Base-by-base conservation (phyloP, 2,797 vertebrate genomes). In the Periophthalmus magnuspinnatus region DNA sequence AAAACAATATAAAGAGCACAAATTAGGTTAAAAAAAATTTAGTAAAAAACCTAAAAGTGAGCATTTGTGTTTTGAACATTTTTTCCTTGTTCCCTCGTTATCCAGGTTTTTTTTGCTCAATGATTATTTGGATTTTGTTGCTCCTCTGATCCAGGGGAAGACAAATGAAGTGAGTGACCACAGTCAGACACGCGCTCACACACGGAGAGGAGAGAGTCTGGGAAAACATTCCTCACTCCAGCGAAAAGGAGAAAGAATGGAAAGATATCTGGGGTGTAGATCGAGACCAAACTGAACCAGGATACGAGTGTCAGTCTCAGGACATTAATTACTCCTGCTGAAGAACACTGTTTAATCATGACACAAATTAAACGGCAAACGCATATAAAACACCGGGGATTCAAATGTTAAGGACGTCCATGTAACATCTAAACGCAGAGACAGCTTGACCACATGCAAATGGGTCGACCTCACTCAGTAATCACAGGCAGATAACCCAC, bases 141-240 rank as follows among this genome's bases (percentile, higher is more conserved):
- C 75, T 84, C 81, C 91, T 93, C 90, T 91, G 90, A 92, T 93
- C 90, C 86, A 59, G 66, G 68, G 38, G 78, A 89, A 91, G 90
- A 93, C 84, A 84, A 89, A 93, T 93, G 89, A 91, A 86, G 92
- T 93, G 93, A n/a, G 70, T 80, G 78, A 86, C 91, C 91, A 78
- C 88, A 77, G 84, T 90, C 85, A 89, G 90, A 91, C 87, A 86
- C 83, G 85, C 62, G 80, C 85, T 90, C 82, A 61, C 84, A 74
- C 79, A 86, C 79, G 80, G 84, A 79, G 89, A 89, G 76, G 83
- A 88, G 78, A 88, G 75, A 89, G 84, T 90, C 90, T 87, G 90
- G 87, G 89, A 90, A 91, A 90, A 89, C 87, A 90, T 86, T 92
- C 88, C 87, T 85, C 68, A 81, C 79, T 80, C 77, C 75, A 88